Base-by-base conservation (phyloP, 2,113 vertebrate genomes). In the Fukomys damarensis region DNA sequence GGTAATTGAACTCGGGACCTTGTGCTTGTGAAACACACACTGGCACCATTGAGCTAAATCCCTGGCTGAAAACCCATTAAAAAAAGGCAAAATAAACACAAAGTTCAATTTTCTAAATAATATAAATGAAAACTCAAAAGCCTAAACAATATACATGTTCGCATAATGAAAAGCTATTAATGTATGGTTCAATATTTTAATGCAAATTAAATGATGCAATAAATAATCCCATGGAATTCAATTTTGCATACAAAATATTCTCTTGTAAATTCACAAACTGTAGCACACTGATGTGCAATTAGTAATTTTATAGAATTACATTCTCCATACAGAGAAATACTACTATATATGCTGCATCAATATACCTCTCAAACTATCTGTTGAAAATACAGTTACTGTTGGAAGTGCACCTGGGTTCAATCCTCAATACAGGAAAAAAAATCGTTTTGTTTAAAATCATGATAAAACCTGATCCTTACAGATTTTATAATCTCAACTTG, bases 401-500 rank as follows among this genome's bases (percentile, higher is more conserved):
- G 35, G 1, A 35, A n/a, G 28, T 65, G 28, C 30, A 35, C 30
- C 30, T 35, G 14, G 10, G 61, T 56, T 54, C 13, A 54, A 54
- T 54, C 52, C 52, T 54, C 56, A 58, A 17, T 58, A 58, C 56
- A 58, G 56, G 11, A 17, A 58, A 58, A 58, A 58, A 26, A 24
- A 8, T 26, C 22, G 12, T 12, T 43, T 41, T 41, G 10, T 17
- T 74, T 63, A 66, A 77, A 58, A 80, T 56, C 3, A 87, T 20
- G 16, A 61, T 30, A 52, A 49, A 54, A 13, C 46, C 63, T 16
- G 43, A 30, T 76, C 32, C 74, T 63, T 59, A 0, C 16, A 63
- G 6, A n/a, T 99, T 99, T 99, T 99, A 98, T 46, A 66, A 58
- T 30, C 32, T 13, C 9, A 46, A 49, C 24, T 86, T 79, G n/a